These are phyloP conservation scores for Onychomys torridus DNA, from an alignment of 2,797 vertebrate genomes.

Conservation along the genomic window DNA sequence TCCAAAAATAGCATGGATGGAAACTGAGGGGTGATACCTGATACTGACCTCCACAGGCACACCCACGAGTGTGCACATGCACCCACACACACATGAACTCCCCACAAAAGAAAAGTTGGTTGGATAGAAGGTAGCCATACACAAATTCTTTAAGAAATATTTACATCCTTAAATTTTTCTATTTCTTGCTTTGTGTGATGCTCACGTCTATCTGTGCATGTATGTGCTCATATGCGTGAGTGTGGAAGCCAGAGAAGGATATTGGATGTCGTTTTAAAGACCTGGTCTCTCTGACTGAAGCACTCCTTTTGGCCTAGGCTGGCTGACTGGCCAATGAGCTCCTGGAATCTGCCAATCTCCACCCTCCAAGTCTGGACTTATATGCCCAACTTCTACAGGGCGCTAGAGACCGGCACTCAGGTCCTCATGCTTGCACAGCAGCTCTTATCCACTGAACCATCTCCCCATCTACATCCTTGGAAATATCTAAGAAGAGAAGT, in stretches of 20 bases:
- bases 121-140: constrained; percentile 67
- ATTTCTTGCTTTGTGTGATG: neutral
- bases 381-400: neutral
- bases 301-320: neutral
- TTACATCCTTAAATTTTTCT: neutral
- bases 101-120: constrained; percentile 51
- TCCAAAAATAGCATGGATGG: neutral
- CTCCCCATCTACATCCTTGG: neutral
- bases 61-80: too few species aligned
- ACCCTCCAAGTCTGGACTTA: neutral
- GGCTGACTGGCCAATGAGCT: neutral
- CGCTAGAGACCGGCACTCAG: neutral
- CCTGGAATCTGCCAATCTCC: neutral
- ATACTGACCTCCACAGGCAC: neutral
- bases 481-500: constrained; percentile 71
- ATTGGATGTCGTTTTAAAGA: neutral
- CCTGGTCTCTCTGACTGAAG: neutral
- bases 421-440: neutral
- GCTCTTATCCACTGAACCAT: neutral
- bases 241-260: neutral
- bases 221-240: neutral
- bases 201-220: neutral
- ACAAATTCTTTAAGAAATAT: constrained; percentile 40
- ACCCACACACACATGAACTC: neutral
- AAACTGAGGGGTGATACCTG: neutral